phyloP scores from a whole-genome alignment of 1,140 invertebrate genomes.

The Laupala kohalensis region DNA sequence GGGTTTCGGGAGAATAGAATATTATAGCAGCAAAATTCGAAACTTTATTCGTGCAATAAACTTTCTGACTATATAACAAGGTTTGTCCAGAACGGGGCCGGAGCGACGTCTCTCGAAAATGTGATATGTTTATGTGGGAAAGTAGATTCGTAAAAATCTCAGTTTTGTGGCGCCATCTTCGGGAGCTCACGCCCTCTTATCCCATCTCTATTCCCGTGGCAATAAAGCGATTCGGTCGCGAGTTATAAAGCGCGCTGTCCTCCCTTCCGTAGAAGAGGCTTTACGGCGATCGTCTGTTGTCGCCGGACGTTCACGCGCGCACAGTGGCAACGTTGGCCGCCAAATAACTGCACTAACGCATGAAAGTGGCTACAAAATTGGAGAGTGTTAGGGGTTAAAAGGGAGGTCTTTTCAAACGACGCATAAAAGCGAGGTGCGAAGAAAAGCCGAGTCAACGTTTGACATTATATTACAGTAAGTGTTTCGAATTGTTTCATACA shows the following conservation, averaged over 20 bases:
- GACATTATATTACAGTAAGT: no score
- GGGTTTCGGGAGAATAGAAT: no score
- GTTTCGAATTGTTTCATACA: no score
- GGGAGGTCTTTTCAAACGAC: no score
- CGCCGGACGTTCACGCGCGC: not conserved
- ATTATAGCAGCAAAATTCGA: no score
- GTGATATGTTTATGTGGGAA: not conserved
- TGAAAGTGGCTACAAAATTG: not conserved
- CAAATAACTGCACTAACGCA: not conserved
- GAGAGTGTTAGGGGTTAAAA: not conserved
- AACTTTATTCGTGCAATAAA: no score
- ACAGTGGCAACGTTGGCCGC: not conserved
- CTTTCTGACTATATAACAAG: no score
- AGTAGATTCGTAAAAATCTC: not conserved
- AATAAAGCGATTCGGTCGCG: not conserved
- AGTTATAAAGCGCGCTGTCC: not conserved
- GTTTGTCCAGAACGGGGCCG: no score
- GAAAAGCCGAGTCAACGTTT: no score
- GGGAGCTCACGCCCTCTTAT: not conserved
- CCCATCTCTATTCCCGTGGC: no score
- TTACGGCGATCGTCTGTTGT: not conserved
- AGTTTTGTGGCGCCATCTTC: not conserved
- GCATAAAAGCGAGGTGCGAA: no score
- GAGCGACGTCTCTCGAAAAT: no score
- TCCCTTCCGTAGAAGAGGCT: not conserved